phyloP scores from a whole-genome alignment of 2,113 vertebrate species.

The Melanostigma gelatinosum region DNA sequence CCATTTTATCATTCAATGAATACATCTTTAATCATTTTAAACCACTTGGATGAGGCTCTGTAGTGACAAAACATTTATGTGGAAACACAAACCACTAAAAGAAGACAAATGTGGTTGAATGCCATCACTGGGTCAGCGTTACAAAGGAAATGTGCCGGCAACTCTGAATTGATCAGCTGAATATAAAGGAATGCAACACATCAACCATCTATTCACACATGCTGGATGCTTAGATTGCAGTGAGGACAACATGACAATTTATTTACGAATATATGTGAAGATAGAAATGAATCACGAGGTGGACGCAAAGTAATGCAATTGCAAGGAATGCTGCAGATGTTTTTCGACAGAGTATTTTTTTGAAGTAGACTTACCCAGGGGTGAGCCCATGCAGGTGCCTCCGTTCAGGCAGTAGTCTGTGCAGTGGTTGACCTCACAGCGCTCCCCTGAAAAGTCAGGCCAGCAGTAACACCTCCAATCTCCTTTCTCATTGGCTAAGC shows the following conservation, averaged over 20 bases:
- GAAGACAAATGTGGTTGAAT: conserved; percentile 40
- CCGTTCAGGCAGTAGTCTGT: conserved; percentile 95
- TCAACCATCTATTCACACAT: neutral
- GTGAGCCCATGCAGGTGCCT: conserved; percentile 92
- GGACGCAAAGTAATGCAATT: neutral
- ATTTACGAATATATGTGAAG: neutral
- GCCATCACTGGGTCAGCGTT: conserved; percentile 16
- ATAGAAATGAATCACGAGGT: neutral
- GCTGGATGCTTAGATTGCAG: neutral
- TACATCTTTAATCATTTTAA: conserved; percentile 1
- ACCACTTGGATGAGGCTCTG: neutral
- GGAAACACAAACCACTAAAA: conserved; percentile 15
- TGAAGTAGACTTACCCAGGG: conserved; percentile 85
- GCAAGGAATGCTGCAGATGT: neutral
- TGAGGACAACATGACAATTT: neutral
- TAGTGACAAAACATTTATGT: conserved; percentile 2
- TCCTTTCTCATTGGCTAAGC: conserved; percentile 95
- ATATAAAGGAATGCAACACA: conserved; percentile 5
- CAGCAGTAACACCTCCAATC: conserved; percentile 95
- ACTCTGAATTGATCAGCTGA: conserved; percentile 4
- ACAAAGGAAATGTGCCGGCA: conserved; percentile 10
- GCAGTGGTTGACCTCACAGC: conserved; percentile 96
- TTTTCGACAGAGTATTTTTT: neutral
- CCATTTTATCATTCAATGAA: conserved; percentile 7
- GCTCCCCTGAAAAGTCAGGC: conserved; percentile 96